These are phyloP conservation scores for Ianthella basta DNA, from an alignment of 37 sponge, comb jelly and placozoan species.

Conservation along the genomic window DNA sequence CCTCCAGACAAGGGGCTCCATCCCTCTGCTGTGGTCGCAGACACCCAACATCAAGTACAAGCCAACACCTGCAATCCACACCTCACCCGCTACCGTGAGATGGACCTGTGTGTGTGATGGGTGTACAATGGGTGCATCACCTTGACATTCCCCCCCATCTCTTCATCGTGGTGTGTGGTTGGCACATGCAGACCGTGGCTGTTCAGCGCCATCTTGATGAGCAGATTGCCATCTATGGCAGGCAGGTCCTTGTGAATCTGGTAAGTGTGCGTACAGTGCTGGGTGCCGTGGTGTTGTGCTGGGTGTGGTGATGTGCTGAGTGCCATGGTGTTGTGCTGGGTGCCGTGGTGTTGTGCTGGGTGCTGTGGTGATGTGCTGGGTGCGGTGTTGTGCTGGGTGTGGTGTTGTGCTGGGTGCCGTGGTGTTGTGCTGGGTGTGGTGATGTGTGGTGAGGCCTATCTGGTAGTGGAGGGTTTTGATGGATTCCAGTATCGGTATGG, in stretches of 20 bases:
- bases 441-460: too few relatives aligned
- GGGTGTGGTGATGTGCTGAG: too few relatives aligned
- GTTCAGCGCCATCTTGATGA: slow-evolving; percentile 87
- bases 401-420: too few relatives aligned
- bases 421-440: too few relatives aligned
- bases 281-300: too few relatives aligned
- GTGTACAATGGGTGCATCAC: neutral
- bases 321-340: too few relatives aligned
- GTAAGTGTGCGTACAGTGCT: slow-evolving; percentile 46
- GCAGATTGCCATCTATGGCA: slow-evolving; percentile 78
- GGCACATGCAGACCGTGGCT: slow-evolving; percentile 32
- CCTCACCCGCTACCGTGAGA: slow-evolving; percentile 17
- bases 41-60: slow-evolving; percentile 89
- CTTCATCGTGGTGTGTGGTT: neutral
- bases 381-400: too few relatives aligned
- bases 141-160: neutral
- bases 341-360: too few relatives aligned
- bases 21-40: slow-evolving; percentile 96
- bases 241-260: slow-evolving; percentile 76
- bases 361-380: too few relatives aligned
- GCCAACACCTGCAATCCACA: slow-evolving; percentile 68
- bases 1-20: slow-evolving; percentile 88
- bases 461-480: too few relatives aligned
- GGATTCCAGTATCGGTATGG: too few relatives aligned
- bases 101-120: too few relatives aligned